Evolutionary conservation across 2,797 vertebrate species (phyloP).

Genomic region (Tadarida brasiliensis): DNA sequence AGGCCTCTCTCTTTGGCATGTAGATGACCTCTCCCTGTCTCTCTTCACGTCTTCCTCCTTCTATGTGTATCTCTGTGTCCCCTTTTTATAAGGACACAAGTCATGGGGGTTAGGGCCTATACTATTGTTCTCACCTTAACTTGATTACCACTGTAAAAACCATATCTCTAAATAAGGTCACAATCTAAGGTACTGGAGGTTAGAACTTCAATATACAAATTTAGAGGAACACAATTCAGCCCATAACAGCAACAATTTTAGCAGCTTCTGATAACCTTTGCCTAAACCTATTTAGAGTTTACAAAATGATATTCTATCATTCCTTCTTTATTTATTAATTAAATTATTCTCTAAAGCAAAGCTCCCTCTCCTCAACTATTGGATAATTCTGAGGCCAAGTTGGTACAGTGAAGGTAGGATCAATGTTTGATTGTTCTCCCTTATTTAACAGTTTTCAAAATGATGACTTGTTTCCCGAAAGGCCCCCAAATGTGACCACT

Average conservation of each 20-base stretch:
- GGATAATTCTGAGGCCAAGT: background rate
- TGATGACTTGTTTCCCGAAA: background rate
- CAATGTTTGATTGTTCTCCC: background rate
- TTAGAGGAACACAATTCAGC: background rate
- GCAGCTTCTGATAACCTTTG: background rate
- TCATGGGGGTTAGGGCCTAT: background rate
- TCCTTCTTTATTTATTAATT: background rate
- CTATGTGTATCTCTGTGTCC: background rate
- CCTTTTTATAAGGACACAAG: background rate
- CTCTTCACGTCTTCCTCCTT: too few relatives aligned
- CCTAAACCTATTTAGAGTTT: background rate
- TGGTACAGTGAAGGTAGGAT: background rate
- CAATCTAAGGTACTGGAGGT: background rate
- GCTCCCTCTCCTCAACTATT: background rate
- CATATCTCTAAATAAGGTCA: background rate
- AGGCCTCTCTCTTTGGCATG: background rate
- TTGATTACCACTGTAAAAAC: background rate
- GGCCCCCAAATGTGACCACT: background rate
- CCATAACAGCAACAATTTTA: background rate
- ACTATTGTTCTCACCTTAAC: background rate
- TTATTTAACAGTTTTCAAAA: slow-evolving; percentile 11
- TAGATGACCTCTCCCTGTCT: background rate
- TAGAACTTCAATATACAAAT: background rate
- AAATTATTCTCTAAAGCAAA: background rate
- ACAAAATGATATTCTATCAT: background rate